phyloP scores from a whole-genome alignment of 2,797 vertebrate species.

The Heterohyrax brucei region DNA sequence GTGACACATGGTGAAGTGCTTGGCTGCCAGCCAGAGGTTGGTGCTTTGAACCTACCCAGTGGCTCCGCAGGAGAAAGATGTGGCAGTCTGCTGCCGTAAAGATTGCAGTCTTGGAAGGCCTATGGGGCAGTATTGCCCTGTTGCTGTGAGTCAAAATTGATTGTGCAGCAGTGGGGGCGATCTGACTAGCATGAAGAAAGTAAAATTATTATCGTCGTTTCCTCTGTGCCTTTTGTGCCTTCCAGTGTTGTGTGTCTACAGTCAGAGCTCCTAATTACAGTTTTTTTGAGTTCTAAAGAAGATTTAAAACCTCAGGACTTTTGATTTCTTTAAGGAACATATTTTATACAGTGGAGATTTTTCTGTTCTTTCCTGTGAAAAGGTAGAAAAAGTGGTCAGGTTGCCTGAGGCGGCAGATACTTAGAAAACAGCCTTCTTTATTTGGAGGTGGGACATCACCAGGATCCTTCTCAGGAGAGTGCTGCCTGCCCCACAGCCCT shows the following conservation, averaged over 20 bases:
- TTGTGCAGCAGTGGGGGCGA: too few species aligned
- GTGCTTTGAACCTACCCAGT: background rate
- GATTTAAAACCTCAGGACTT: conserved; percentile 34
- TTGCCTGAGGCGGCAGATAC: background rate
- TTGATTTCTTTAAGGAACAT: conserved; percentile 29
- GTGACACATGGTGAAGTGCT: too few species aligned
- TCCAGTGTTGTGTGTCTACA: conserved; percentile 1
- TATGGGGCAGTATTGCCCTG: background rate
- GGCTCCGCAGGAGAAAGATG: background rate
- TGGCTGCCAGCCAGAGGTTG: background rate
- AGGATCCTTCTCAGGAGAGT: background rate
- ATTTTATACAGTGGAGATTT: conserved; percentile 4
- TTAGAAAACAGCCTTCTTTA: background rate
- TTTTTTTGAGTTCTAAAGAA: conserved; percentile 43
- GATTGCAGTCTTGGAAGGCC: background rate
- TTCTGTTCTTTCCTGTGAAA: conserved; percentile 26
- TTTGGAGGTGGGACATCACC: background rate
- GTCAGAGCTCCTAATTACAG: background rate
- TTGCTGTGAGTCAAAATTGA: background rate
- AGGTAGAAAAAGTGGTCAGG: background rate
- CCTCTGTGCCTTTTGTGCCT: background rate
- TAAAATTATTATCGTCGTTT: background rate
- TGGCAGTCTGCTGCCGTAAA: background rate
- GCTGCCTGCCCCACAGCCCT: too few species aligned
- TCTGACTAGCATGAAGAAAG: conserved; percentile 31